Base-by-base conservation (phyloP, 2,113 vertebrate genomes). In the Lampris megalopsis region DNA sequence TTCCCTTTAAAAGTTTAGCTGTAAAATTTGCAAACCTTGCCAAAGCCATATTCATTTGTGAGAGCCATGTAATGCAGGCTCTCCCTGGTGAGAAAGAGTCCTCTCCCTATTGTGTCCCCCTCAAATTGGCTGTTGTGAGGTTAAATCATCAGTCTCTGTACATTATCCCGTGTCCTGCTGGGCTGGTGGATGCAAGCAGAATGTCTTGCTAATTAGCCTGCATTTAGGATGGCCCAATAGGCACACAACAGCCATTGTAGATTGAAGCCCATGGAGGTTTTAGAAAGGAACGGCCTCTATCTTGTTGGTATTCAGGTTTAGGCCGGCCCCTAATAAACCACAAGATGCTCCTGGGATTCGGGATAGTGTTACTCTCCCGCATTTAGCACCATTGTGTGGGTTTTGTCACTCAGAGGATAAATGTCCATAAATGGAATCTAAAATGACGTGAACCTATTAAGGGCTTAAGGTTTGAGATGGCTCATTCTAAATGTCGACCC, bases 161-260 rank as follows among this genome's bases (percentile, higher is more conserved):
- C 86, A 89, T 89, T 85, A 88, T 77, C 73, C 77, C 10, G 41
- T 56, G 57, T 84, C 88, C 88, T 85, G 85, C 90, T 91, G 88
- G 61, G 88, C 80, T 71, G 73, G 82, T 85, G 83, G 83, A 87
- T 42, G 70, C 81, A 82, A 76, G 78, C 76, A 79, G 87, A 89
- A 89, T 90, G 90, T 89, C 79, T 74, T 85, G 89, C 89, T 93
- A 95, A 93, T 95, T 92, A 91, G 86, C 79, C 81, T 79, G 78
- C 86, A 86, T 90, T 88, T 86, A 86, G 60, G 83, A 81, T 61
- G 65, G 62, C 77, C 83, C 82, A 85, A 79, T 66, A 83, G 89
- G 82, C 83, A 91, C 84, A 86, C 80, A 80, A 60, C 80, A 4
- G 0, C 79, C 84, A 72, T 83, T 88, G 84, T 84, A 11, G 57